A percentile compares a stretch with the other conserved stretches of the same genome.
These are phyloP conservation scores for Ptychoptera albimana DNA, from an alignment of 2,888 invertebrate species.

Conservation along the genomic window DNA sequence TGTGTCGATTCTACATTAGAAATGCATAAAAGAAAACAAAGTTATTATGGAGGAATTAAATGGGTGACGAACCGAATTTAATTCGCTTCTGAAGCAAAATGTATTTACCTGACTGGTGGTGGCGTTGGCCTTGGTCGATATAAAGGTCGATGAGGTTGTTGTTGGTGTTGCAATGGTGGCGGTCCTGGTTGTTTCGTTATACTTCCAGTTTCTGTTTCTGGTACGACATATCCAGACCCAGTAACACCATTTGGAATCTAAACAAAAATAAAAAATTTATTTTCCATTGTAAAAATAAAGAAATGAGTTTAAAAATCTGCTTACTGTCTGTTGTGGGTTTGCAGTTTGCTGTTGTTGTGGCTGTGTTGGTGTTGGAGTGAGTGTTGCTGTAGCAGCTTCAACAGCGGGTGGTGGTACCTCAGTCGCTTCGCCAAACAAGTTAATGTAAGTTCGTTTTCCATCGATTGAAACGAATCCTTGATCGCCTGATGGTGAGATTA, in stretches of 20 bases:
- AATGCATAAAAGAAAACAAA: too few species aligned
- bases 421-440: constrained; percentile 54
- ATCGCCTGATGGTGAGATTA: constrained; percentile 61
- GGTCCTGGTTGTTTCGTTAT: constrained; percentile 37
- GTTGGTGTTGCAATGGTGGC: constrained; percentile 35
- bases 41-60: too few species aligned
- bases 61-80: too few species aligned
- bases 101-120: constrained; percentile 20
- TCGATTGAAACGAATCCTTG: constrained; percentile 85
- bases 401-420: constrained; percentile 20
- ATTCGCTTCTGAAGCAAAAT: too few species aligned
- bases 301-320: background rate
- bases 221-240: constrained; percentile 50
- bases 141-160: constrained; percentile 27
- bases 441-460: constrained; percentile 76
- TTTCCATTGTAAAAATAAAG: background rate
- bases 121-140: constrained; percentile 30
- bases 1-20: constrained; percentile 59
- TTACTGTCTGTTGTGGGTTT: constrained; percentile 15
- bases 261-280: background rate
- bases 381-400: constrained; percentile 21
- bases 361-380: constrained; percentile 20
- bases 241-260: constrained; percentile 22
- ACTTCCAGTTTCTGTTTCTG: constrained; percentile 40
- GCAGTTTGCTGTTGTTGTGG: constrained; percentile 22